Evolutionary conservation across 2,797 vertebrate genomes (phyloP).

Genomic region (Cryptoblepharus egeriae): DNA sequence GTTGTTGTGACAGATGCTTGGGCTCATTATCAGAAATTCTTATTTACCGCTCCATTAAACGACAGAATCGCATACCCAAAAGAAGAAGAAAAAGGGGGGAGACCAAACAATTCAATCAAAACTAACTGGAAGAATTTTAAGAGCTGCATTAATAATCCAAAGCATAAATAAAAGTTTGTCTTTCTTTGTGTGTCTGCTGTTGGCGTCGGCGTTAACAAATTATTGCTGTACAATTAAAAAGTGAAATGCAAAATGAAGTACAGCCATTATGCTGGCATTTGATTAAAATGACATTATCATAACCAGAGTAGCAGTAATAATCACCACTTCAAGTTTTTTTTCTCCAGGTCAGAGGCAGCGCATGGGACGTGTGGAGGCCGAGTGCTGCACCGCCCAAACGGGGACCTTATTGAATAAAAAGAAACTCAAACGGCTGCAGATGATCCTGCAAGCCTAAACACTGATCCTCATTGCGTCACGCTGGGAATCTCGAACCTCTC

Average conservation of each 20-base stretch:
- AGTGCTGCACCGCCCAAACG: no score
- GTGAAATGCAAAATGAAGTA: slow-evolving; percentile 63
- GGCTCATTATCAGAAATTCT: slow-evolving; percentile 87
- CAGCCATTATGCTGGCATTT: slow-evolving; percentile 30
- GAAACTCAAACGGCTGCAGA: no score
- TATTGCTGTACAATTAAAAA: slow-evolving; percentile 71
- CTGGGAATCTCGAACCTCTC: no score
- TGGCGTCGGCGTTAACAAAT: slow-evolving; percentile 69
- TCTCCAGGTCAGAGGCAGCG: no score
- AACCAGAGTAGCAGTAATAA: no score
- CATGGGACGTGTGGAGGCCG: no score
- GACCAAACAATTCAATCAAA: slow-evolving; percentile 82
- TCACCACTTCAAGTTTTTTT: no score
- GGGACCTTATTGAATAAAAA: no score
- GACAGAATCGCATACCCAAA: slow-evolving; percentile 79
- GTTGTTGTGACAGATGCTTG: slow-evolving; percentile 85
- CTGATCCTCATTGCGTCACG: no score
- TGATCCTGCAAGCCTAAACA: no score
- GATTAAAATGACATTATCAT: slow-evolving; percentile 17
- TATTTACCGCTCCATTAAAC: slow-evolving; percentile 90
- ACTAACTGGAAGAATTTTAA: slow-evolving; percentile 83
- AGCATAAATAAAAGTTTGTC: slow-evolving; percentile 79
- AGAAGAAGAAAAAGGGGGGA: slow-evolving; percentile 53
- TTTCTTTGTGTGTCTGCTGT: slow-evolving; percentile 71
- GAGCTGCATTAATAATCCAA: slow-evolving; percentile 81